A percentile compares a stretch with the other conserved stretches of the same genome.
These are phyloP conservation scores for Cheilosia scutellata DNA, from an alignment of 2,888 invertebrate species.

Conservation along the genomic window DNA sequence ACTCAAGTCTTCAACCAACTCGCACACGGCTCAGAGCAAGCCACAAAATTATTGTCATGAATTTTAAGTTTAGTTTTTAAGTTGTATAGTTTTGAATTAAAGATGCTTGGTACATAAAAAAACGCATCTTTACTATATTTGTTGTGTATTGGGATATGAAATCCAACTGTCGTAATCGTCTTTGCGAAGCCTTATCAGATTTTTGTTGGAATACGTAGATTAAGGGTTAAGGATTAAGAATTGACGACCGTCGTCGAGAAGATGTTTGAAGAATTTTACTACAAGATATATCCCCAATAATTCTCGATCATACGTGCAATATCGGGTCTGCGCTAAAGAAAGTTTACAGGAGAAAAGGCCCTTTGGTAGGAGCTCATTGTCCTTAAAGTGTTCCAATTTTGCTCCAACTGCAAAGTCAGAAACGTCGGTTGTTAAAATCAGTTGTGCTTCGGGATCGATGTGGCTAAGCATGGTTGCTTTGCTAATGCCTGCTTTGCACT, in stretches of 20 bases:
- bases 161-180: constrained; percentile 15
- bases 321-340: constrained; percentile 1
- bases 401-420: too few relatives aligned
- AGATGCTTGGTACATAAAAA: too few relatives aligned
- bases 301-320: constrained; percentile 25
- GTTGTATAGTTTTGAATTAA: too few relatives aligned
- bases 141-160: constrained; percentile 33
- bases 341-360: constrained; percentile 23
- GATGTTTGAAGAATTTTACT: constrained; percentile 5
- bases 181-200: constrained; percentile 18
- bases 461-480: too few relatives aligned
- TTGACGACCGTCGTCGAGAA: not conserved
- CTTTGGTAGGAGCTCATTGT: not conserved
- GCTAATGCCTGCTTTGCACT: too few relatives aligned
- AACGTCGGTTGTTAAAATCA: too few relatives aligned
- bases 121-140: too few relatives aligned
- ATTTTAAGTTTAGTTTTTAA: too few relatives aligned
- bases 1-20: too few relatives aligned
- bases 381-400: constrained; percentile 1
- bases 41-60: too few relatives aligned
- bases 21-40: too few relatives aligned
- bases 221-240: constrained; percentile 8
- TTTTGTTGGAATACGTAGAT: constrained; percentile 29
- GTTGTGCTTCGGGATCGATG: too few relatives aligned
- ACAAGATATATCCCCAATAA: not conserved